Base-by-base conservation (phyloP, 64 coral and sea anemone species). In the Montipora sp. region DNA sequence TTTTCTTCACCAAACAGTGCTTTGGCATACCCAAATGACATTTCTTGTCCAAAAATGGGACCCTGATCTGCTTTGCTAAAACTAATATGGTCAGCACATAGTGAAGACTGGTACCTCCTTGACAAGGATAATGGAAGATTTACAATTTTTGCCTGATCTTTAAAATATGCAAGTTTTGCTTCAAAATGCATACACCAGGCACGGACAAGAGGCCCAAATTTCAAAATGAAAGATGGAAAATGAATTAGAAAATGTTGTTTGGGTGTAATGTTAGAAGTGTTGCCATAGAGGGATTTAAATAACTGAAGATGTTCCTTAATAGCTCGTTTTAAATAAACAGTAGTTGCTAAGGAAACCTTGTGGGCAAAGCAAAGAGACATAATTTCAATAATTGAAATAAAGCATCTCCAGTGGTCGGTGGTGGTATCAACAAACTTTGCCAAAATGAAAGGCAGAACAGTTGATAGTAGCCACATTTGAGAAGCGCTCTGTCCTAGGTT, bases 151-250 rank as follows among this genome's bases (percentile, higher is more conserved):
- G 86, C 4, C 27, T 77, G 12, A 22, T 77, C 21, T 77, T 92
- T 92, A 43, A 92, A 92, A 65, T 92, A 86, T 23, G 61, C 50
- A 23, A 85, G 90, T 16, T 92, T 92, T 19, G 90, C 90, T 48
- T 92, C 90, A 77, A 84, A 86, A 19, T 81, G 57, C 90, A 92
- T 92, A 59, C 80, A 84, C 90, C 90, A 92, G 10, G 69, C 43
- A 61, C 80, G 50, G 4, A 92, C 70, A n/a, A 86, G 73, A 36
- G 80, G 90, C 9, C 80, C 80, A 83, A 92, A 76, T 75, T 74
- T 27, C 27, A 27, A 0, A 27, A 92, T 92, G 7, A 75, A 21
- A 63, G 68, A 75, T 11, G 80, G 72, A 3, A 85, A 51, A 48
- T 92, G 90, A 43, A 92, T 47, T 16, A 92, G 50, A 63, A 70